Evolutionary conservation across 2,113 vertebrate species (phyloP).

Genomic region (Tretioscincus oriximinensis): DNA sequence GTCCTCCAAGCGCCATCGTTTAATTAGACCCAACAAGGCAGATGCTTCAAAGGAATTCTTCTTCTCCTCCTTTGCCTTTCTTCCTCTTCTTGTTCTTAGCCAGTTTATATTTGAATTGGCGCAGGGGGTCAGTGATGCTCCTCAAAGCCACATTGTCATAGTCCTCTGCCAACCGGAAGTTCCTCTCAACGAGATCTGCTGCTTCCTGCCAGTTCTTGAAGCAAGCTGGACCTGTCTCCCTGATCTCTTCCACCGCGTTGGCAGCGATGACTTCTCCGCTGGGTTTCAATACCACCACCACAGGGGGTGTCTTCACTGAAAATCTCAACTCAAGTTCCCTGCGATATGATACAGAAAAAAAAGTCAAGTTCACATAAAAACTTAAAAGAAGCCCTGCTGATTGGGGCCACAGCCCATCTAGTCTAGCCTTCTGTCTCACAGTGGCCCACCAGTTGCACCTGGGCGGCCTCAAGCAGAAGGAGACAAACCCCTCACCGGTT

Average conservation of each 20-base stretch:
- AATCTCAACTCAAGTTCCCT: slow-evolving; percentile 84
- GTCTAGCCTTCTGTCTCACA: too few species aligned
- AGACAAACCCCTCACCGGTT: too few species aligned
- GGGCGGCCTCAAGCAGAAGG: too few species aligned
- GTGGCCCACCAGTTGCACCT: too few species aligned
- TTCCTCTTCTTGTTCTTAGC: slow-evolving; percentile 51
- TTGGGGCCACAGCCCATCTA: too few species aligned
- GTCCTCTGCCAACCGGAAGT: slow-evolving; percentile 81
- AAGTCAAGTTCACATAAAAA: background rate
- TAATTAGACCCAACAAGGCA: too few species aligned
- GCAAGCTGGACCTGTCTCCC: slow-evolving; percentile 73
- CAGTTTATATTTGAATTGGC: slow-evolving; percentile 84
- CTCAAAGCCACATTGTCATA: slow-evolving; percentile 71
- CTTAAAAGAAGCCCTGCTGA: too few species aligned
- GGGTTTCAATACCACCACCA: slow-evolving; percentile 86
- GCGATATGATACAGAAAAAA: background rate
- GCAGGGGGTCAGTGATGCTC: slow-evolving; percentile 81
- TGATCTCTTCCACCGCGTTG: slow-evolving; percentile 83
- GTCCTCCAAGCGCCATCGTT: too few species aligned
- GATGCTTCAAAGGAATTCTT: background rate
- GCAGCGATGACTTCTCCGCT: slow-evolving; percentile 78
- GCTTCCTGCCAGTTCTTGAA: slow-evolving; percentile 88
- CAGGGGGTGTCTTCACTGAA: slow-evolving; percentile 76
- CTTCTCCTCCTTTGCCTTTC: slow-evolving; percentile 8
- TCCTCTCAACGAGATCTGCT: slow-evolving; percentile 84